Percentiles rank a stretch among this genome's conserved stretches.
Evolutionary conservation across 2,797 vertebrate species (phyloP).

Genomic region (Gallirallus australis): DNA sequence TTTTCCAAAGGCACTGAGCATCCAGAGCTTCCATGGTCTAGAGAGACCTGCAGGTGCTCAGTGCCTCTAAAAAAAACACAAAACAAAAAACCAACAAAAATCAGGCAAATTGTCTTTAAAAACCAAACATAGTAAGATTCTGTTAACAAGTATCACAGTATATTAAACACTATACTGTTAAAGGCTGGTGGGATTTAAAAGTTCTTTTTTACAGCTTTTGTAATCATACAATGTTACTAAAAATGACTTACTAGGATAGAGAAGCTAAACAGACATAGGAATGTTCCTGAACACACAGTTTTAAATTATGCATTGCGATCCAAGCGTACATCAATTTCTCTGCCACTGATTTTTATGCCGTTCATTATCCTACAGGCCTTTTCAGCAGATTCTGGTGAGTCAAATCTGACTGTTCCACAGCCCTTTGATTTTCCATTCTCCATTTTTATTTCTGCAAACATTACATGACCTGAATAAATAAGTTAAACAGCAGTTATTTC

Average conservation of each 20-base stretch:
- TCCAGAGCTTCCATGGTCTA: constrained; percentile 16
- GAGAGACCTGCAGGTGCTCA: constrained; percentile 51
- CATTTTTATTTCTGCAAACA: constrained; percentile 99
- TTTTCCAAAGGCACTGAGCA: constrained; percentile 71
- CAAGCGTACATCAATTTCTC: constrained; percentile 97
- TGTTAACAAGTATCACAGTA: constrained; percentile 85
- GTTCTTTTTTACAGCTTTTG: constrained; percentile 81
- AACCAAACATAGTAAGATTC: constrained; percentile 83
- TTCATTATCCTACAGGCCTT: constrained; percentile 98
- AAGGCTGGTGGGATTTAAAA: constrained; percentile 85
- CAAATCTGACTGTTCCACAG: constrained; percentile 96
- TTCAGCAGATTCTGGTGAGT: constrained; percentile 94
- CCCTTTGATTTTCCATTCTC: constrained; percentile 98
- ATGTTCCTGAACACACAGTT: constrained; percentile 75
- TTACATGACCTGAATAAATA: constrained; percentile 91
- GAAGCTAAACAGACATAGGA: constrained; percentile 87
- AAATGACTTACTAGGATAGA: constrained; percentile 93
- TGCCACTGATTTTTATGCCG: constrained; percentile 96
- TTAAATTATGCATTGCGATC: constrained; percentile 92
- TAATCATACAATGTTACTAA: constrained; percentile 84
- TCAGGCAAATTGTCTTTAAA: constrained; percentile 86
- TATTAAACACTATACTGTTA: constrained; percentile 87
- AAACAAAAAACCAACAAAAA: constrained; percentile 71
- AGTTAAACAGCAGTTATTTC: constrained; percentile 71
- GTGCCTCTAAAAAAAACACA: constrained; percentile 69